phyloP scores from a whole-genome alignment of 2,113 vertebrate species.

The Cyanistes caeruleus region DNA sequence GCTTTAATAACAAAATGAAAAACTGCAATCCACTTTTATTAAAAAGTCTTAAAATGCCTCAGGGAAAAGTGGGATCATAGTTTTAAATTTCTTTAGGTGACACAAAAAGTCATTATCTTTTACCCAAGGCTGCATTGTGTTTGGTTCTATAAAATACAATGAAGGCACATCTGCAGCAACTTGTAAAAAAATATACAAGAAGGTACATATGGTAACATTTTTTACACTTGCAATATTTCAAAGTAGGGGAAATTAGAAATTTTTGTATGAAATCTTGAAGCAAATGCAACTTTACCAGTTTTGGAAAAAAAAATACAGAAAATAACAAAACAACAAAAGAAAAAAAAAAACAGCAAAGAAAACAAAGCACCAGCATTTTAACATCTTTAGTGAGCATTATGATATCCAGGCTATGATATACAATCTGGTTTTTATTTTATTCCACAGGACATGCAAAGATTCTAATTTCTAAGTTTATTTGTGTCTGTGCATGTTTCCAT shows the following conservation, averaged over 20 bases:
- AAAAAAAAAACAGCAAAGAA: background rate
- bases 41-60: slow-evolving; percentile 59
- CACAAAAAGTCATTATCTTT: slow-evolving; percentile 17
- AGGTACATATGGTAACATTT: background rate
- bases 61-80: slow-evolving; percentile 52
- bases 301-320: background rate
- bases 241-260: background rate
- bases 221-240: background rate
- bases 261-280: background rate
- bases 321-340: background rate
- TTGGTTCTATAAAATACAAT: slow-evolving; percentile 2
- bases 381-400: background rate
- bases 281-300: background rate
- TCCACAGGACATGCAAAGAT: background rate
- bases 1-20: slow-evolving; percentile 66
- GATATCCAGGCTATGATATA: background rate
- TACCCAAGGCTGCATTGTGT: background rate
- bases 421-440: background rate
- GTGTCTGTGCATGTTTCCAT: background rate
- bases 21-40: slow-evolving; percentile 55
- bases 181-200: background rate
- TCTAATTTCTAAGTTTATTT: background rate
- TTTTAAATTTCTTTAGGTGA: slow-evolving; percentile 60
- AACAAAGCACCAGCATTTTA: background rate
- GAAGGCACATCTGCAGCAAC: background rate